phyloP scores from a whole-genome alignment of 2,888 invertebrate species.

The Crematogaster levior region DNA sequence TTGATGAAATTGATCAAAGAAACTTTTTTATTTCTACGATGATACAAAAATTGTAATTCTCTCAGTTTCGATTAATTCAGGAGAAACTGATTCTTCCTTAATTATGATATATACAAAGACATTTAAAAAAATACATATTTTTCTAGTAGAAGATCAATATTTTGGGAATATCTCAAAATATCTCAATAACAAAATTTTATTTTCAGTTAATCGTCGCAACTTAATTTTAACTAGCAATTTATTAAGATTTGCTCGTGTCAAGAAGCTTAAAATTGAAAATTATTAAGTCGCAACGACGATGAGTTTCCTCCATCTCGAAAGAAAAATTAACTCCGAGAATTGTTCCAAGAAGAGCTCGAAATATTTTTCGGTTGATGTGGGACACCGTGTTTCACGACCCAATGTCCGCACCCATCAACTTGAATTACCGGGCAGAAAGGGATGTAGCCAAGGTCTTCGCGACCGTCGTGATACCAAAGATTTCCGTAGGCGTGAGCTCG shows the following conservation, averaged over 20 bases:
- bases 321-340: not conserved
- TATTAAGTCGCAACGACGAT: not conserved
- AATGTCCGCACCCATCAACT: slow-evolving; percentile 36
- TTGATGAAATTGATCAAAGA: not conserved
- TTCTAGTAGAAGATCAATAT: not conserved
- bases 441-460: slow-evolving; percentile 37
- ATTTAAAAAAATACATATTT: not conserved
- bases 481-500: slow-evolving; percentile 67
- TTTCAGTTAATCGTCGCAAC: not conserved
- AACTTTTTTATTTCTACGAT: not conserved
- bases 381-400: slow-evolving; percentile 9
- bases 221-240: not conserved
- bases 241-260: not conserved
- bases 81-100: not conserved
- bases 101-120: not conserved
- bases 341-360: not conserved
- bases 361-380: slow-evolving; percentile 25
- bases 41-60: not conserved
- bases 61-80: not conserved
- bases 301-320: not conserved
- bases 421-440: slow-evolving; percentile 26
- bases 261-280: slow-evolving; percentile 4
- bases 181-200: not conserved
- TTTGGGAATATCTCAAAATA: not conserved
- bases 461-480: slow-evolving; percentile 61